These are phyloP conservation scores for Aquatica leii DNA, from an alignment of 2,888 invertebrate genomes.

Conservation along the genomic window DNA sequence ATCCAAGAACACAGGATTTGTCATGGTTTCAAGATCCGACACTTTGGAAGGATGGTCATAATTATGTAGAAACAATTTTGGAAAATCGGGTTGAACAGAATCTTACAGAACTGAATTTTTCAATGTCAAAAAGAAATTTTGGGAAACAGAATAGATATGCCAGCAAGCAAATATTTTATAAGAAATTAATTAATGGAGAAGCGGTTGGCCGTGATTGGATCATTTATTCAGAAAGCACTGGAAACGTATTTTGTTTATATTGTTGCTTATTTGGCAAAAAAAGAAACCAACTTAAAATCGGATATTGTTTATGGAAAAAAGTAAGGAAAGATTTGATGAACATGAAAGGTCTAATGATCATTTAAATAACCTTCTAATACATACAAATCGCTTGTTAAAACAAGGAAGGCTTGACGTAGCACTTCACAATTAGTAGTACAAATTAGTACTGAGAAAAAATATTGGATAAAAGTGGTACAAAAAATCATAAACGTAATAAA, in stretches of 20 bases:
- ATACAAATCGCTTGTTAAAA: slow-evolving; percentile 11
- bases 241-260: no score
- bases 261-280: slow-evolving; percentile 9
- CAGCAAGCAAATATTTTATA: slow-evolving; percentile 7
- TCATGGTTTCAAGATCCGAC: background rate
- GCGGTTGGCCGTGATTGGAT: background rate
- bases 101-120: slow-evolving; percentile 1
- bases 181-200: slow-evolving; percentile 4
- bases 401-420: slow-evolving; percentile 3
- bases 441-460: slow-evolving; percentile 29
- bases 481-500: slow-evolving; percentile 43
- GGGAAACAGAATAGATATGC: no score
- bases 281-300: background rate
- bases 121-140: no score
- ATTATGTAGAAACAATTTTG: background rate
- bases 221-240: slow-evolving; percentile 7
- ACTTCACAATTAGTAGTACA: slow-evolving; percentile 8
- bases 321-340: slow-evolving; percentile 8
- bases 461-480: slow-evolving; percentile 45
- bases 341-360: no score
- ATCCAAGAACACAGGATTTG: background rate
- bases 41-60: slow-evolving; percentile 3
- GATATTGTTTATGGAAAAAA: slow-evolving; percentile 1
- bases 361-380: slow-evolving; percentile 11
- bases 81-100: slow-evolving; percentile 3